Evolutionary conservation across 2,888 invertebrate species (phyloP), one percentile per base, ranked within the genome.

Genomic region (Nomada fucata): DNA sequence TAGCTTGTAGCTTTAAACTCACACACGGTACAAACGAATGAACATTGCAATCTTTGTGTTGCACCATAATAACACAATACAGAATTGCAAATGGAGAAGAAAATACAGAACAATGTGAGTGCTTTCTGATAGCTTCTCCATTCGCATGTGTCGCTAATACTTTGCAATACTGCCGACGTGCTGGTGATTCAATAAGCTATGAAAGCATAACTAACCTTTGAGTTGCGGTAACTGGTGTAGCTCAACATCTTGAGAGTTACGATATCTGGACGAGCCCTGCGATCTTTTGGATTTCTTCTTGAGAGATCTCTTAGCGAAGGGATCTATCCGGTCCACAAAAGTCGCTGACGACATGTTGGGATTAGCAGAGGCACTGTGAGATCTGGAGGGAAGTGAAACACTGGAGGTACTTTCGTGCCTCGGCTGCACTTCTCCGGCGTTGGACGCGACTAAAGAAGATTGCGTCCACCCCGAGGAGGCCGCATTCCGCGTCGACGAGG

Each of bases 301-400:
- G 93, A 98, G 95, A 93, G 99, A 99, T 94, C 98, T 96, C 96
- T 99, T 99, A 92, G 98, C 98, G 95, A 99, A 99, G 93, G 99
- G 99, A 96, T 99, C 99, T 95, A 99, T 99, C 95, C 99, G 97
- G 96, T 99, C 99, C 95, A 99, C 98, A 96, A 99, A 98, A 94
- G 97, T 97, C 95, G 96, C 97, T 95, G 97, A 96, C 92, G 94
- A 94, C 94, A 94, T 94, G 92, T 90, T 93, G 91, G 86, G 83
- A 85, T 79, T 88, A 89, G 85, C 85, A 76, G 90, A 89, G 91
- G 90, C 91, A 90, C 91, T 89, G 76, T 85, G 85, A 86, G 86
- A 89, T 71, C 68, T 83, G 85, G 84, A 84, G 70, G 86, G 78
- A 85, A 74, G 80, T 67, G 76, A 76, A 82, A 76, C 79, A 63